Conservation (phyloP, 2,113 vertebrate genomes). For the Saimiri boliviensis region DNA sequence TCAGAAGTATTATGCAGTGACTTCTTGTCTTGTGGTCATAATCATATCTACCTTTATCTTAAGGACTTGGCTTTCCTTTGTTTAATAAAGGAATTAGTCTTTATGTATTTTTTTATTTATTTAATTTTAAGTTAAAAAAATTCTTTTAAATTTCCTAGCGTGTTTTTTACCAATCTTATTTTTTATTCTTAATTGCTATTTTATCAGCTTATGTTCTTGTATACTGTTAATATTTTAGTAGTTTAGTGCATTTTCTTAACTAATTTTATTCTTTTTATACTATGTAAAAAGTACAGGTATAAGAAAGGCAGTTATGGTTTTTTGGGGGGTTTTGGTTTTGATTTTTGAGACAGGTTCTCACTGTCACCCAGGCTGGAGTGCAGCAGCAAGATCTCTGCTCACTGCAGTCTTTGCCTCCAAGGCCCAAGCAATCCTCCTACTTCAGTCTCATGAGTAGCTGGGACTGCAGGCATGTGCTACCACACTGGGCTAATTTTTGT, state of each 20-base stretch:
- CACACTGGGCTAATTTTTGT: too few species aligned
- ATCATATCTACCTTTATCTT: background rate
- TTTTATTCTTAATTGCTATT: slow-evolving; percentile 1
- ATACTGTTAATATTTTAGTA: background rate
- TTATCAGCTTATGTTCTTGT: background rate
- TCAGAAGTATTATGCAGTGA: background rate
- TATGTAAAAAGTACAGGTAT: background rate
- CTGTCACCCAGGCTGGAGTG: too few species aligned
- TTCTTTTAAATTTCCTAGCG: background rate
- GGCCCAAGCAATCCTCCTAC: too few species aligned
- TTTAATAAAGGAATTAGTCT: background rate
- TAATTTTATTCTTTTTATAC: background rate
- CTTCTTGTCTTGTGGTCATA: background rate
- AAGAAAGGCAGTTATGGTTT: background rate
- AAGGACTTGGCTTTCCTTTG: background rate
- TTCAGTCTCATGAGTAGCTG: too few species aligned
- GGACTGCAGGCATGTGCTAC: too few species aligned
- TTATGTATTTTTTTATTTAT: background rate
- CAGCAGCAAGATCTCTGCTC: too few species aligned
- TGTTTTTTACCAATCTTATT: background rate
- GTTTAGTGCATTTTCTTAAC: background rate
- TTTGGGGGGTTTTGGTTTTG: too few species aligned
- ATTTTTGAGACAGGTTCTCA: too few species aligned
- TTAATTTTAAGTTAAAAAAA: background rate
- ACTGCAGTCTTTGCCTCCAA: too few species aligned